A percentile compares a stretch with the other conserved stretches of the same genome.
Conservation (phyloP, 2,113 vertebrate genomes). For the Rhineura floridana region DNA sequence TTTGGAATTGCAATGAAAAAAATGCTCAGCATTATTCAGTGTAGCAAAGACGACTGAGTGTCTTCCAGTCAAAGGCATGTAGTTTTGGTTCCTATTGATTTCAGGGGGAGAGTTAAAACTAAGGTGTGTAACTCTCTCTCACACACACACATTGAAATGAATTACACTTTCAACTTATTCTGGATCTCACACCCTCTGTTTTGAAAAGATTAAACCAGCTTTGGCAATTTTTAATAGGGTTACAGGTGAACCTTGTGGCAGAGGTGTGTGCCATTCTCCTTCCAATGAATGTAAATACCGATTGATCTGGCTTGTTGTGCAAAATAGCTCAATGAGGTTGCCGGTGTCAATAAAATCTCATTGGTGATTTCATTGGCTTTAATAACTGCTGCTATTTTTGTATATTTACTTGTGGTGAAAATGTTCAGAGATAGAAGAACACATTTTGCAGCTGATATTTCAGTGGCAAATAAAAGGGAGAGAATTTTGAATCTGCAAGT, state of each 20-base stretch:
- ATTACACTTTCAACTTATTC: background rate
- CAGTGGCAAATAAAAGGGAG: background rate
- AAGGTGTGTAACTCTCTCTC: background rate
- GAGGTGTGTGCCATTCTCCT: conserved; percentile 46
- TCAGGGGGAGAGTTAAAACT: background rate
- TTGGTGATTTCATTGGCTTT: background rate
- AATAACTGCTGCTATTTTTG: conserved; percentile 23
- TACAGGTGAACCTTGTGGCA: conserved; percentile 13
- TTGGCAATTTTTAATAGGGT: conserved; percentile 20
- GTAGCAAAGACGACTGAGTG: background rate
- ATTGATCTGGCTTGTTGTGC: background rate
- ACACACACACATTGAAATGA: background rate
- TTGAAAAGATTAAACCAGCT: conserved; percentile 51
- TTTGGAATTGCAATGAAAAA: background rate
- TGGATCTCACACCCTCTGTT: conserved; percentile 57
- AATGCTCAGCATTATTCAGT: background rate
- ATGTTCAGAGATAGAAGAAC: conserved; percentile 54
- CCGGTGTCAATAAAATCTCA: background rate
- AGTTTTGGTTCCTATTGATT: background rate
- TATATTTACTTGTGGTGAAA: conserved; percentile 41
- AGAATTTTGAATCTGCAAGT: no score
- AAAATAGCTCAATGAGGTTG: background rate
- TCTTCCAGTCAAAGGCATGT: background rate
- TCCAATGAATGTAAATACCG: conserved; percentile 20
- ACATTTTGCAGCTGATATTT: conserved; percentile 56